These are phyloP conservation scores for Temnothorax longispinosus DNA, from an alignment of 1,140 invertebrate species.

Conservation along the genomic window DNA sequence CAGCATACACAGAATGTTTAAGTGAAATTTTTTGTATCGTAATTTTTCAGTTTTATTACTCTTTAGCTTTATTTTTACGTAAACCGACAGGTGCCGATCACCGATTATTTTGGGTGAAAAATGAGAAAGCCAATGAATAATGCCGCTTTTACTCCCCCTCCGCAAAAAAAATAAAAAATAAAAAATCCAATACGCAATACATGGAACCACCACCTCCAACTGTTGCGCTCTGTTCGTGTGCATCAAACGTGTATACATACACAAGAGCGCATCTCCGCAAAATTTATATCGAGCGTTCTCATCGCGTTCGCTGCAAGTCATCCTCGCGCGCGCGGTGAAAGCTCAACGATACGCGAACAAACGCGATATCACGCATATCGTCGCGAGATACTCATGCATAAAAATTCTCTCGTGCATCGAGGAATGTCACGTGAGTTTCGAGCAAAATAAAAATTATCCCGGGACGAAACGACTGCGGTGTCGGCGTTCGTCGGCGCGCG, in stretches of 20 bases:
- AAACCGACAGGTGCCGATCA: background rate
- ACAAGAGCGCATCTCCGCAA: constrained; percentile 20
- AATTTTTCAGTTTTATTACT: constrained; percentile 6
- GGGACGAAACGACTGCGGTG: background rate
- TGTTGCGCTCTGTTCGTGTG: constrained; percentile 17
- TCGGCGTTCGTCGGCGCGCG: background rate
- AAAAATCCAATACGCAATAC: constrained; percentile 26
- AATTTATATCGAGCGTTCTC: constrained; percentile 49
- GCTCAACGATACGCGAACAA: constrained; percentile 39
- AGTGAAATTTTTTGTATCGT: background rate
- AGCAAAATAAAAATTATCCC: constrained; percentile 36
- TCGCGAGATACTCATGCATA: constrained; percentile 11
- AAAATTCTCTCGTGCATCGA: background rate
- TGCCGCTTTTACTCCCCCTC: background rate
- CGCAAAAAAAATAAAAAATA: background rate
- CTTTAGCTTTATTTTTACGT: background rate
- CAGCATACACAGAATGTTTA: background rate
- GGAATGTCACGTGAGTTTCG: constrained; percentile 1
- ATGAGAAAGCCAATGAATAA: background rate
- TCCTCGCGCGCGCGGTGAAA: constrained; percentile 15
- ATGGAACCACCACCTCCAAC: constrained; percentile 13
- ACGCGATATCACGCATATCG: background rate
- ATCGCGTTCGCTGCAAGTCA: constrained; percentile 51
- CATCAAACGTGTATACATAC: background rate
- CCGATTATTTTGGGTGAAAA: constrained; percentile 30